Evolutionary conservation across 2,888 invertebrate genomes (phyloP).

Genomic region (Nephrotoma guestfalica): DNA sequence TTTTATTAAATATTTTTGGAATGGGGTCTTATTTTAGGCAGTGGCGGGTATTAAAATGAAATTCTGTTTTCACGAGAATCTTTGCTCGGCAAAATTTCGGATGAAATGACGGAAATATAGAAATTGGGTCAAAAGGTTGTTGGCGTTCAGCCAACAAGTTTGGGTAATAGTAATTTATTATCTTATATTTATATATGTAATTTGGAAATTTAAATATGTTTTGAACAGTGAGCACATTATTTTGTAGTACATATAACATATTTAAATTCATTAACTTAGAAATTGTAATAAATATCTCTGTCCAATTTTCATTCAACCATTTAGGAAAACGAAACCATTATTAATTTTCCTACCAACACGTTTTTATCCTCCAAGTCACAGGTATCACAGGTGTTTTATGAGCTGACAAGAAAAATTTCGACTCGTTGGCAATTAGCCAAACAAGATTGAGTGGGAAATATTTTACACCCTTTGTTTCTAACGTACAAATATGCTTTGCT

Average conservation of each 20-base stretch:
- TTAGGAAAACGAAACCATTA: too few species aligned
- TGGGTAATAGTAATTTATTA: neutral
- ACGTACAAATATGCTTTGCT: too few species aligned
- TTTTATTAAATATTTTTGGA: neutral
- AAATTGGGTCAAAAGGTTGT: neutral
- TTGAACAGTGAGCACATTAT: neutral
- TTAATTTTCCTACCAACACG: too few species aligned
- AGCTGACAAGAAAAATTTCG: too few species aligned
- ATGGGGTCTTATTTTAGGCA: neutral
- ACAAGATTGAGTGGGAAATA: too few species aligned
- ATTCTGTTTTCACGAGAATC: neutral
- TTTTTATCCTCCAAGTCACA: too few species aligned
- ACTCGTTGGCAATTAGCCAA: too few species aligned
- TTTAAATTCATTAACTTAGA: neutral
- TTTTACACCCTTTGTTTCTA: too few species aligned
- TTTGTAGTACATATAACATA: neutral
- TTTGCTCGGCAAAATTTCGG: neutral
- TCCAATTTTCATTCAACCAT: too few species aligned
- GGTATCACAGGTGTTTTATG: too few species aligned
- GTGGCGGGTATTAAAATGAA: neutral
- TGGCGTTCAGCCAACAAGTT: neutral
- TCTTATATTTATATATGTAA: neutral
- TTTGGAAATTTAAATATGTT: neutral
- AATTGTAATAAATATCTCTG: neutral
- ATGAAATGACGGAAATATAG: neutral